phyloP scores from a whole-genome alignment of 2,113 vertebrate genomes.

The human (Homo sapiens) region GRCh38 chrX:96799001-96799500 shows the following conservation, averaged over 20 bases:
- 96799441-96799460: slow-evolving; percentile 32
- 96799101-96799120: background rate
- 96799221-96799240: background rate
- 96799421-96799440: background rate
- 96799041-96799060: background rate
- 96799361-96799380: background rate
- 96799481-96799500: background rate
- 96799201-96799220: background rate
- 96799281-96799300: background rate
- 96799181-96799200: background rate
- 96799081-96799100: background rate
- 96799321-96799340: slow-evolving; percentile 39
- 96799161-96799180: background rate
- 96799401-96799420: background rate
- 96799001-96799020: background rate
- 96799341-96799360: slow-evolving; percentile 44
- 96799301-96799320: slow-evolving; percentile 16
- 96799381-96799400: slow-evolving; percentile 34
- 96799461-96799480: slow-evolving; percentile 35
- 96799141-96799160: background rate
- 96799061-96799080: background rate
- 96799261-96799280: background rate
- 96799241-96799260: slow-evolving; percentile 10
- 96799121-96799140: background rate
- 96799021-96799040: background rate